phyloP scores from a whole-genome alignment of 2,113 vertebrate species.

The Mustela nigripes region DNA sequence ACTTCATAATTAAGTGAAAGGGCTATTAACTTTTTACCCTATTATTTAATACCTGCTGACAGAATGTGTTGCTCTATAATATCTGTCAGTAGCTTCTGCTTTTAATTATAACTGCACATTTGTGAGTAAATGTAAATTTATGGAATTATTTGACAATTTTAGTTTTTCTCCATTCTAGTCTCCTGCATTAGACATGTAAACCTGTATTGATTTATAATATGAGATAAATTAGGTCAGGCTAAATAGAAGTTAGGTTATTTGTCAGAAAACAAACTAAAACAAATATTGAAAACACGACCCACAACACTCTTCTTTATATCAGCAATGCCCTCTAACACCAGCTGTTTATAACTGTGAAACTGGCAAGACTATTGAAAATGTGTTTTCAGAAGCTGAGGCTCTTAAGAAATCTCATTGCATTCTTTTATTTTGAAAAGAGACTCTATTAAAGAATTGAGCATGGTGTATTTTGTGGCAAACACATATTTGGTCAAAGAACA shows the following conservation, averaged over 20 bases:
- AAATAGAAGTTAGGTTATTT: background rate
- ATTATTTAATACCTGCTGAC: background rate
- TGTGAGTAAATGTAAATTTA: background rate
- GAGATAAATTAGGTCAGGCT: conserved; percentile 47
- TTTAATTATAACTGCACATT: background rate
- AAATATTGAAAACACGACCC: conserved; percentile 39
- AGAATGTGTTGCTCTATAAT: background rate
- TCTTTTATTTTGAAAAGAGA: conserved; percentile 54
- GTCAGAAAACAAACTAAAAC: conserved; percentile 46
- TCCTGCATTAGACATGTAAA: background rate
- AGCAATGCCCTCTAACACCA: background rate
- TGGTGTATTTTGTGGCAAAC: background rate
- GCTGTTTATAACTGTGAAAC: conserved; percentile 20
- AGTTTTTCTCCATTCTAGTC: background rate
- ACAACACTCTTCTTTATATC: background rate
- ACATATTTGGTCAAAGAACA: background rate
- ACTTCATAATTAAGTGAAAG: background rate
- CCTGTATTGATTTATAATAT: background rate
- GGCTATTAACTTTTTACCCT: background rate
- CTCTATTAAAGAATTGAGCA: background rate
- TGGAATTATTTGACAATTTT: background rate
- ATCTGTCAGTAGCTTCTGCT: background rate
- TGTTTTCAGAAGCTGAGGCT: conserved; percentile 12
- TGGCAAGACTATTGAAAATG: background rate
- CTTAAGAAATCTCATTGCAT: background rate